phyloP scores from a whole-genome alignment of 2,797 vertebrate genomes.

The Alfaro cultratus region DNA sequence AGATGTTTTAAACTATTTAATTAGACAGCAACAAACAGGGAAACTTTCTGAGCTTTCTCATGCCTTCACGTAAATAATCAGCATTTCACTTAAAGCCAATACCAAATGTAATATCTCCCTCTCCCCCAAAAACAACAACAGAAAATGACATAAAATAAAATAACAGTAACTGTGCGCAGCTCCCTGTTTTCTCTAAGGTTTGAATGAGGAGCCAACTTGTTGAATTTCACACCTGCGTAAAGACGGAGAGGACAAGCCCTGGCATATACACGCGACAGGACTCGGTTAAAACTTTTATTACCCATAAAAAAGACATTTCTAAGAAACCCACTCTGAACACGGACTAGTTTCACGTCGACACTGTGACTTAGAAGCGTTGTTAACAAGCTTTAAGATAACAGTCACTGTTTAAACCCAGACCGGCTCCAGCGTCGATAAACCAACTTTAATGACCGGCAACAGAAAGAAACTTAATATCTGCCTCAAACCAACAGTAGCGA shows the following conservation, averaged over 20 bases:
- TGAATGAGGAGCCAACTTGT: background rate
- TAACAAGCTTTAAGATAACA: background rate
- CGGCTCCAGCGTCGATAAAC: background rate
- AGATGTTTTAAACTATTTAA: background rate
- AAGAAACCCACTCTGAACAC: background rate
- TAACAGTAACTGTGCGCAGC: background rate
- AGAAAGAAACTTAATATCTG: background rate
- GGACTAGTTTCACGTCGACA: background rate
- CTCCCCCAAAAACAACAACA: background rate
- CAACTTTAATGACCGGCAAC: background rate
- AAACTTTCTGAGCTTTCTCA: background rate
- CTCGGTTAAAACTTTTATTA: background rate
- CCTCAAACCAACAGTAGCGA: background rate
- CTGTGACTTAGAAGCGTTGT: background rate
- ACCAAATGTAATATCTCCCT: background rate
- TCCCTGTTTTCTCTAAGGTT: background rate
- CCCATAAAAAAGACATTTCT: background rate
- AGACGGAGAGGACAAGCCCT: background rate
- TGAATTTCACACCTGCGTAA: background rate
- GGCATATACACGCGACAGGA: background rate
- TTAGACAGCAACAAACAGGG: background rate
- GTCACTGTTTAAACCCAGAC: background rate
- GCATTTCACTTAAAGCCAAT: background rate
- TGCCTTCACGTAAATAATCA: background rate
- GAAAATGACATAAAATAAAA: background rate